phyloP scores from a whole-genome alignment of 2,113 vertebrate species.

The Pelecanus crispus region DNA sequence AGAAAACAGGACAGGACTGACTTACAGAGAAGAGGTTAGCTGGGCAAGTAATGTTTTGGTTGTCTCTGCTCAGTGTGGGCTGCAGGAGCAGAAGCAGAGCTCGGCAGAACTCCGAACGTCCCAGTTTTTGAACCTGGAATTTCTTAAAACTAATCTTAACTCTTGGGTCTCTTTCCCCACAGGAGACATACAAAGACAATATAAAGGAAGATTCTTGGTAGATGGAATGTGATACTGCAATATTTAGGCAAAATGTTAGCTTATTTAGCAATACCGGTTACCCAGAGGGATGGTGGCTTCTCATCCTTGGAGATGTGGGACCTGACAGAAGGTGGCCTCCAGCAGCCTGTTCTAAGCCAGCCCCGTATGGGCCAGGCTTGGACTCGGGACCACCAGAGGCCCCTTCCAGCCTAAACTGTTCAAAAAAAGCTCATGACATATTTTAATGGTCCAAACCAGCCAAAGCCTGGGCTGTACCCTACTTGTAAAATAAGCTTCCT shows the following conservation, averaged over 20 bases:
- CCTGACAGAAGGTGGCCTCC: background rate
- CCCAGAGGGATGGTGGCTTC: background rate
- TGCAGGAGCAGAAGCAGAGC: background rate
- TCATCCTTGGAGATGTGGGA: background rate
- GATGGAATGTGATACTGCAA: fast-evolving
- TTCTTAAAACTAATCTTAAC: background rate
- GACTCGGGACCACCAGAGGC: background rate
- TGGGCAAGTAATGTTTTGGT: background rate
- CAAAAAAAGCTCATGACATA: background rate
- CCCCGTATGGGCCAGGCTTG: background rate
- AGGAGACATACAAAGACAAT: background rate
- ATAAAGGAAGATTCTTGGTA: background rate
- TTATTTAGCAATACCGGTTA: background rate
- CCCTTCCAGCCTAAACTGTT: background rate
- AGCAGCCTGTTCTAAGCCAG: background rate
- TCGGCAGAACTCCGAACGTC: background rate
- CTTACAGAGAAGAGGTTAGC: background rate
- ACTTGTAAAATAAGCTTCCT: background rate
- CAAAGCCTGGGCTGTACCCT: background rate
- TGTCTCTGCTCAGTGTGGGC: background rate
- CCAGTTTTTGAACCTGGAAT: background rate
- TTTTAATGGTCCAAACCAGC: background rate
- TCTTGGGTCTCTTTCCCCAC: background rate
- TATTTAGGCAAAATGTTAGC: background rate
- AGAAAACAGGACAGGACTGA: background rate